Percentiles rank a stretch among this genome's conserved stretches.
These are phyloP conservation scores for Zootoca vivipara DNA, from an alignment of 2,113 vertebrate species.

Conservation along the genomic window DNA sequence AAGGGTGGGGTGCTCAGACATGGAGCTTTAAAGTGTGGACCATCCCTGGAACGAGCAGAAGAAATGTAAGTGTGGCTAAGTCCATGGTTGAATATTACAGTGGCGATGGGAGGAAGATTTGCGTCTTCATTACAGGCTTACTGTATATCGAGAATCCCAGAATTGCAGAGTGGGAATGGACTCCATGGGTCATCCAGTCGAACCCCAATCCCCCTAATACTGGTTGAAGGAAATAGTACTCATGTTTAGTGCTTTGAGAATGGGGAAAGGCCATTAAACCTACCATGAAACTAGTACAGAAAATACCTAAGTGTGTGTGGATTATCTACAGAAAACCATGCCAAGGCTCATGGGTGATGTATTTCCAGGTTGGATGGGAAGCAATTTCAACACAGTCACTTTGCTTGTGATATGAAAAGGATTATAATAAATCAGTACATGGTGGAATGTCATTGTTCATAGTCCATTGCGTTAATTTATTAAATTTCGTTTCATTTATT, in stretches of 20 bases:
- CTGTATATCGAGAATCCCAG: background rate
- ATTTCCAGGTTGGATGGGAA: background rate
- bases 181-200: too few species aligned
- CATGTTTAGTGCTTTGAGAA: background rate
- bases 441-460: background rate
- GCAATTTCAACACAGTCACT: background rate
- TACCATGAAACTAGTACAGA: background rate
- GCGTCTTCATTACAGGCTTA: background rate
- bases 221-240: background rate
- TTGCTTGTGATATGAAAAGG: background rate
- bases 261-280: background rate
- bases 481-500: background rate
- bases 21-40: too few species aligned
- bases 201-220: too few species aligned
- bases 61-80: too few species aligned
- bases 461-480: background rate
- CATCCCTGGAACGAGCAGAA: too few species aligned
- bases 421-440: background rate
- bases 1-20: too few species aligned
- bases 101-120: too few species aligned
- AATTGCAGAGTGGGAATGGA: too few species aligned
- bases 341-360: background rate
- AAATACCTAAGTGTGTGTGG: background rate
- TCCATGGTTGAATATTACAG: too few species aligned
- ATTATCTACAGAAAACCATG: background rate